Percentiles rank a stretch among this genome's conserved stretches.
These are phyloP conservation scores for Nothocercus nigrocapillus DNA, from an alignment of 2,113 vertebrate species.

Conservation along the genomic window DNA sequence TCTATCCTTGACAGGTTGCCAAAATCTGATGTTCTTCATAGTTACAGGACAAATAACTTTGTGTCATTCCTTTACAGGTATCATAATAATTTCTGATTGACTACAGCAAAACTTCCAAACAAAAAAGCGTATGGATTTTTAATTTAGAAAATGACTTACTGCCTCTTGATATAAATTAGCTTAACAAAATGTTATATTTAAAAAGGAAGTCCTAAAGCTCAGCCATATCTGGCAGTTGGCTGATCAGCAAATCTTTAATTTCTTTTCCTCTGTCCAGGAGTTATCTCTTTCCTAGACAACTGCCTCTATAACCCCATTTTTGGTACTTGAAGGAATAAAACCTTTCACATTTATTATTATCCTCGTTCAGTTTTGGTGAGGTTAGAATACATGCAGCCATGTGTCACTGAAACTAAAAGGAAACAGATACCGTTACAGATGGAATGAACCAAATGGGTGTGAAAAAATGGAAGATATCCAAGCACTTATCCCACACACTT, in stretches of 20 bases:
- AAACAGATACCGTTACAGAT: background rate
- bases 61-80: too few species aligned
- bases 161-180: background rate
- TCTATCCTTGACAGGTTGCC: too few species aligned
- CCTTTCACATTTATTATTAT: background rate
- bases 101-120: too few species aligned
- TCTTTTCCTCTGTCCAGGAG: background rate
- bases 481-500: background rate
- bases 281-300: background rate
- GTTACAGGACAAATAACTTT: too few species aligned
- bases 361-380: background rate
- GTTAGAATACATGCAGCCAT: background rate
- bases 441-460: background rate
- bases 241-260: background rate
- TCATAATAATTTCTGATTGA: too few species aligned
- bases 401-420: background rate
- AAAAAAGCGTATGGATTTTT: too few species aligned
- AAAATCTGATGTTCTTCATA: too few species aligned
- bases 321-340: slow-evolving; percentile 11
- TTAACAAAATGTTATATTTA: background rate
- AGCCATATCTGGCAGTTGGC: background rate
- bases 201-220: background rate
- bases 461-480: background rate
- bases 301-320: background rate
- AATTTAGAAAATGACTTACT: too few species aligned